These are phyloP conservation scores for Myopa testacea DNA, from an alignment of 2,888 invertebrate genomes.

Conservation along the genomic window DNA sequence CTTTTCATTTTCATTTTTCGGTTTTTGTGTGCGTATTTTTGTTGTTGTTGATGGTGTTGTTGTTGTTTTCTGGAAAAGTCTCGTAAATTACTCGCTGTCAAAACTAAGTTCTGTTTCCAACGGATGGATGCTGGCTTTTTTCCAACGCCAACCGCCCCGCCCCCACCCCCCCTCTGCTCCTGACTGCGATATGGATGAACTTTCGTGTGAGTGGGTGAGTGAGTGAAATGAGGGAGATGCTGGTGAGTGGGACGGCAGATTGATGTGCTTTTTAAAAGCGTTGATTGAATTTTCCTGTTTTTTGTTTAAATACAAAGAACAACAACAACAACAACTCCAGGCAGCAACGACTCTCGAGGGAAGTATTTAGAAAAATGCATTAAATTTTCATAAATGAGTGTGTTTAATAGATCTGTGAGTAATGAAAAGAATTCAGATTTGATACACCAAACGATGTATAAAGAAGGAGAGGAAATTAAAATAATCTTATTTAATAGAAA, in stretches of 20 bases:
- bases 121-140: background rate
- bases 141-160: too few relatives aligned
- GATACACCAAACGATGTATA: too few relatives aligned
- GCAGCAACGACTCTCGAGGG: too few relatives aligned
- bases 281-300: background rate
- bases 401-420: too few relatives aligned
- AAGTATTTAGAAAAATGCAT: too few relatives aligned
- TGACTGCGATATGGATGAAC: background rate
- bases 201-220: background rate
- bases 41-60: background rate
- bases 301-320: too few relatives aligned
- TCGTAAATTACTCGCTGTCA: constrained; percentile 3
- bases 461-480: too few relatives aligned
- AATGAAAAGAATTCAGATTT: too few relatives aligned
- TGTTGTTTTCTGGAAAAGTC: background rate
- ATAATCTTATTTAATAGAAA: too few relatives aligned
- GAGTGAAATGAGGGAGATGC: background rate
- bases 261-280: background rate
- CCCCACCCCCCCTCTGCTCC: background rate
- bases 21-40: background rate
- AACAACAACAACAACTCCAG: too few relatives aligned
- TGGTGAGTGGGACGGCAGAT: background rate
- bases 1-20: background rate
- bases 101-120: background rate
- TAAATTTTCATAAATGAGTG: too few relatives aligned